Evolutionary conservation across 2,797 vertebrate genomes (phyloP).

Genomic region (Galagoides demidoff): DNA sequence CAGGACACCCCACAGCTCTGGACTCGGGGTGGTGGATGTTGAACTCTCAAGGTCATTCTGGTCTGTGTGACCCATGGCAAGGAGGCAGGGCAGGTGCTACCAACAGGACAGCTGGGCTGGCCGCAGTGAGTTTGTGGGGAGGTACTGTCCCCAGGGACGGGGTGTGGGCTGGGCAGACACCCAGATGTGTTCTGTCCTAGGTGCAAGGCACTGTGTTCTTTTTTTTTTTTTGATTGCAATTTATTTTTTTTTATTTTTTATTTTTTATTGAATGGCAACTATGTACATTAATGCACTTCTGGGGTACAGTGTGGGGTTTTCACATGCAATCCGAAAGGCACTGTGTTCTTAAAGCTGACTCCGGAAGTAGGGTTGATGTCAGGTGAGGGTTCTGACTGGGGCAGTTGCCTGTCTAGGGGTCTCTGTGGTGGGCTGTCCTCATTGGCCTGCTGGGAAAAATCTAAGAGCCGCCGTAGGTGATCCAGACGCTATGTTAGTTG

Average conservation of each 20-base stretch:
- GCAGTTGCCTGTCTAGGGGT: background rate
- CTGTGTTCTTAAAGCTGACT: background rate
- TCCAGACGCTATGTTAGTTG: background rate
- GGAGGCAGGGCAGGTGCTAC: background rate
- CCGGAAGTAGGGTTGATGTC: background rate
- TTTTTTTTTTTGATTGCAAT: no score
- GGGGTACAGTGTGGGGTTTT: no score
- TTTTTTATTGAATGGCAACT: no score
- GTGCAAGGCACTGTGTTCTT: background rate
- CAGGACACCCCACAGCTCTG: background rate
- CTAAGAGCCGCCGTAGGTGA: background rate
- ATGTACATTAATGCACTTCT: no score
- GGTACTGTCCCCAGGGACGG: background rate
- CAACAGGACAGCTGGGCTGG: background rate
- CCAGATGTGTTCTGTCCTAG: background rate
- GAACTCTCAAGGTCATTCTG: background rate
- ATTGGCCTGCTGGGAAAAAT: background rate
- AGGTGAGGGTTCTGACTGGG: background rate
- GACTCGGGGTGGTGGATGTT: background rate
- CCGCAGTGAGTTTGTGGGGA: background rate
- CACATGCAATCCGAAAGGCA: no score
- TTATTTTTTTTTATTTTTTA: no score
- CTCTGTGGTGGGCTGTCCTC: background rate
- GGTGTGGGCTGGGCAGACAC: background rate
- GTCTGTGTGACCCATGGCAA: background rate